Evolutionary conservation across 1,140 invertebrate genomes (phyloP), one percentile per base, ranked within the genome.

Genomic region (Ooceraea biroi): DNA sequence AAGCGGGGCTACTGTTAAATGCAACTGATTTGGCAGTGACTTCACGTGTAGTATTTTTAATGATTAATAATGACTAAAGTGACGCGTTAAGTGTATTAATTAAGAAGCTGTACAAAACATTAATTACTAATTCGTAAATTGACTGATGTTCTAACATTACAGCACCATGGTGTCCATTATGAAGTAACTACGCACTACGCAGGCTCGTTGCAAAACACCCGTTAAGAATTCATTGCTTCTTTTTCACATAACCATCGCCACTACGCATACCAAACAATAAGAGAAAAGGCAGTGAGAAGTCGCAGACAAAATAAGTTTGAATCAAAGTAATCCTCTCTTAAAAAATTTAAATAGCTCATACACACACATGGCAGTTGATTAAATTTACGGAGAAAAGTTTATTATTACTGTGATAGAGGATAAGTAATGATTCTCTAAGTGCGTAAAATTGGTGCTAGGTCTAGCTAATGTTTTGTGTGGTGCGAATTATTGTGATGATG

Each of bases 71-170:
- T 89, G 88, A 91, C 85, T 91, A 88, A 88, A 87, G 85, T 88
- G 80, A 92, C 88, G 91, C 90, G 82, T 91, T 92, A 91, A 91
- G 83, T 87, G 85, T 91, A 92, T 92, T 91, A 91, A 91, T 94
- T 92, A 92, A 93, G 89, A 94, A 94, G 93, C 93, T 94, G 92
- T 94, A 94, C 92, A 94, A 91, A 91, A 90, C 85, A 89, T 87
- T 91, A 92, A 91, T 89, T 85, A 91, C 90, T 92, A 92, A 88
- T 90, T 88, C 90, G 88, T 86, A 91, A 90, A 90, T 90, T 91
- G 88, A 94, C 88, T 91, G 89, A 88, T 85, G 85, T 87, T 88
- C 80, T 91, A 90, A 88, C 61, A 69, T 91, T 88, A 90, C 90
- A 92, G 91, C 91, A 92, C 90, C 92, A 84, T 85, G 72, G 83